A percentile compares a stretch with the other conserved stretches of the same genome.
Evolutionary conservation across 2,888 invertebrate species (phyloP).

Genomic region (Podabrus alpinus): DNA sequence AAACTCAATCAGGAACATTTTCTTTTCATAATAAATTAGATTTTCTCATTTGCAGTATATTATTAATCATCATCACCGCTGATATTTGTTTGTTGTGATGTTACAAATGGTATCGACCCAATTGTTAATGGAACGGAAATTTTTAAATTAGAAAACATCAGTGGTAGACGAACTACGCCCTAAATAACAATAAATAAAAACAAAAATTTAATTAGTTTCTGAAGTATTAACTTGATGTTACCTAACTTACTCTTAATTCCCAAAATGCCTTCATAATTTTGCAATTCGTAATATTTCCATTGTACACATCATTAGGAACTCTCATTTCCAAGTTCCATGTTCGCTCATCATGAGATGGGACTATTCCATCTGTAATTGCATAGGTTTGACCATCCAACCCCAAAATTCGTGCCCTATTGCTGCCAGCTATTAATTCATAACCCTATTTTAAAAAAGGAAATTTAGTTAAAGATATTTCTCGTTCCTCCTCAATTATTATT

Average conservation of each 20-base stretch:
- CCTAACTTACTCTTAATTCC: slow-evolving; percentile 10
- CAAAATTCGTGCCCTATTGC: neutral
- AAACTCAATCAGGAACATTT: too few relatives aligned
- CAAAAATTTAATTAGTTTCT: neutral
- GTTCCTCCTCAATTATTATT: too few relatives aligned
- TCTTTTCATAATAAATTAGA: too few relatives aligned
- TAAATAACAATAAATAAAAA: neutral
- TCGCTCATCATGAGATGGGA: neutral
- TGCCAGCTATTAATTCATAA: neutral
- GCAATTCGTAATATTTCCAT: neutral
- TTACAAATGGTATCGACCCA: slow-evolving; percentile 2
- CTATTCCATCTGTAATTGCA: slow-evolving; percentile 3
- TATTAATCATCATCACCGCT: neutral
- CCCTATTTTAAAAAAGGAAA: neutral
- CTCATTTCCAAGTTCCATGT: slow-evolving; percentile 12
- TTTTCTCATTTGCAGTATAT: neutral
- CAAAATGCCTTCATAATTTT: slow-evolving; percentile 6
- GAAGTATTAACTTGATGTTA: neutral
- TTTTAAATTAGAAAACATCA: slow-evolving; percentile 1
- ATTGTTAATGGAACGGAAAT: slow-evolving; percentile 2
- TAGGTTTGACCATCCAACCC: neutral
- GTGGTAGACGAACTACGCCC: slow-evolving; percentile 11
- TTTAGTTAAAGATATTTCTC: neutral
- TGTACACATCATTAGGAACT: slow-evolving; percentile 6
- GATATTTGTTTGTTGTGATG: neutral